A percentile compares a stretch with the other conserved stretches of the same genome.
These are phyloP conservation scores for Gymnoscelis rufifasciata DNA, from an alignment of 2,888 invertebrate species.

Conservation along the genomic window DNA sequence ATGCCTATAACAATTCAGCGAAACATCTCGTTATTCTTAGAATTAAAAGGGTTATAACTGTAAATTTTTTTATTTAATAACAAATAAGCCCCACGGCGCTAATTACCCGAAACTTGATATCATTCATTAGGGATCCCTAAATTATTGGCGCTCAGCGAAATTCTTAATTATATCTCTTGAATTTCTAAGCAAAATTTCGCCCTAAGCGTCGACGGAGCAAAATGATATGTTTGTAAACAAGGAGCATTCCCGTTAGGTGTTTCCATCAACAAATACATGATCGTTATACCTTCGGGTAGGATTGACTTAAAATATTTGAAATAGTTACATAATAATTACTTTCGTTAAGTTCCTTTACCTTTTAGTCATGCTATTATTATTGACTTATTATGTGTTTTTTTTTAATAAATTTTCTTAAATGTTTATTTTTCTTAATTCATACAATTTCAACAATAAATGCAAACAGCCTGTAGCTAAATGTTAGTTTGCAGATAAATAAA, in stretches of 20 bases:
- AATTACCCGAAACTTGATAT: constrained; percentile 77
- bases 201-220: constrained; percentile 63
- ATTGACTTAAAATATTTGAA: too few species aligned
- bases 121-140: constrained; percentile 75
- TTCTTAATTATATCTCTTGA: constrained; percentile 79
- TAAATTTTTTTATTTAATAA: constrained; percentile 52
- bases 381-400: too few species aligned
- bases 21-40: background rate
- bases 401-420: too few species aligned
- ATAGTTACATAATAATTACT: too few species aligned
- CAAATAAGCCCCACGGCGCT: constrained; percentile 67
- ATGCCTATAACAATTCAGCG: background rate
- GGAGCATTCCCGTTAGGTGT: constrained; percentile 66
- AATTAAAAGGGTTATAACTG: constrained; percentile 23
- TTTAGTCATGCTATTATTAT: too few species aligned
- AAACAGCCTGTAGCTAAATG: too few species aligned
- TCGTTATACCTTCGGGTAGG: too few species aligned
- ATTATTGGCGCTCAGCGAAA: constrained; percentile 74
- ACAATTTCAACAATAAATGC: too few species aligned
- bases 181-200: constrained; percentile 77
- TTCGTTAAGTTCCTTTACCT: too few species aligned
- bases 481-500: too few species aligned
- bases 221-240: constrained; percentile 78
- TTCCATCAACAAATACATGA: constrained; percentile 33
- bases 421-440: too few species aligned